Percentiles rank a stretch among this genome's conserved stretches.
phyloP scores from a whole-genome alignment of 1,140 invertebrate genomes.

The Apocrypta bakeri region DNA sequence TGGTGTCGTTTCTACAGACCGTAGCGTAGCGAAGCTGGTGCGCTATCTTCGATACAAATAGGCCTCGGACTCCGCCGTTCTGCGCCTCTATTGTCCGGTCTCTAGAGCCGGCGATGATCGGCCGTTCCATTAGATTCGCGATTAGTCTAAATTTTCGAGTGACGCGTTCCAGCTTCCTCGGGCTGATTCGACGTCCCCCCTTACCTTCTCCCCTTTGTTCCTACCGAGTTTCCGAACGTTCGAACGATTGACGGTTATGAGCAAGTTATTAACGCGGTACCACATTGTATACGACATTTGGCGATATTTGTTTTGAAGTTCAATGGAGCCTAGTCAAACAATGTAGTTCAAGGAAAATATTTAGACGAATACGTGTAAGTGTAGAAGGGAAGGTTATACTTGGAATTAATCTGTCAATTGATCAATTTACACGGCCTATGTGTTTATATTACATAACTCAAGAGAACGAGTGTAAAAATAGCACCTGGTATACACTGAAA shows the following conservation, averaged over 20 bases:
- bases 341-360: background rate
- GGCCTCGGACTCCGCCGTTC: conserved; percentile 17
- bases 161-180: background rate
- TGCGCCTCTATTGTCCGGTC: conserved; percentile 26
- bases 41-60: conserved; percentile 48
- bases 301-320: background rate
- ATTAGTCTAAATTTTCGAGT: conserved; percentile 51
- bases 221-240: conserved; percentile 31
- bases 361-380: background rate
- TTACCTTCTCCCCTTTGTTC: conserved; percentile 4
- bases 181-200: background rate
- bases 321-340: background rate
- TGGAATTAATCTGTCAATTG: background rate
- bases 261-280: conserved; percentile 9
- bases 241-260: conserved; percentile 17
- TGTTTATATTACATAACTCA: too few species aligned
- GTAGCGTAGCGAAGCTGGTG: background rate
- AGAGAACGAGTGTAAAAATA: too few species aligned
- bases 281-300: background rate
- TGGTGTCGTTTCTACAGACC: conserved; percentile 20
- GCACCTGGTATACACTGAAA: too few species aligned
- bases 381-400: background rate
- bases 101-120: conserved; percentile 20
- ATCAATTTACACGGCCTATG: background rate
- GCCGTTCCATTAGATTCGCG: conserved; percentile 52